Evolutionary conservation across 2,113 vertebrate genomes (phyloP).

Genomic region (Gopherus flavomarginatus): DNA sequence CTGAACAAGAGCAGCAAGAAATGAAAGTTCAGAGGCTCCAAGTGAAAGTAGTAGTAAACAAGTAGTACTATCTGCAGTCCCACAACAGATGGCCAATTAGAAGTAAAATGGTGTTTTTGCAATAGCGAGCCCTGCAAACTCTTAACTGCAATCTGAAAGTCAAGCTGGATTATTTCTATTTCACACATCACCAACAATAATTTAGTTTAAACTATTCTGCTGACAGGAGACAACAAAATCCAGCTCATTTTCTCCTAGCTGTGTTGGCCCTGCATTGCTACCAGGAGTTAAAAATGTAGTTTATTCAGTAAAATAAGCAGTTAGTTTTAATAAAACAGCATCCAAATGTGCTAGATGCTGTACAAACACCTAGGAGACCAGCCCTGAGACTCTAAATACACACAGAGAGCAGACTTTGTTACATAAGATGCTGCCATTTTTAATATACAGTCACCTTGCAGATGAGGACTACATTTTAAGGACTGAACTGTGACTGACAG

Average conservation of each 20-base stretch:
- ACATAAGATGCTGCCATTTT: not conserved
- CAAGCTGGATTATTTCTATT: not conserved
- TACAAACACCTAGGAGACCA: not conserved
- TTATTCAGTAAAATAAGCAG: not conserved
- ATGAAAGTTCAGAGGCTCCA: not conserved
- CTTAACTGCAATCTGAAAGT: not conserved
- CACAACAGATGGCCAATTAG: not conserved
- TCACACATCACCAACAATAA: not conserved
- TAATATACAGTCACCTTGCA: not conserved
- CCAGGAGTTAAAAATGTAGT: not conserved
- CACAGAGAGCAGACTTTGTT: not conserved
- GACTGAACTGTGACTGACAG: not conserved
- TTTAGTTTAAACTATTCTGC: not conserved
- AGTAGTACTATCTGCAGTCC: not conserved
- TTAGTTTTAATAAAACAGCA: not conserved
- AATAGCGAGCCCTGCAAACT: not conserved
- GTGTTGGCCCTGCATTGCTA: not conserved
- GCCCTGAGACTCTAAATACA: not conserved
- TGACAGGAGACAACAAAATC: not conserved
- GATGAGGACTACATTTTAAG: not conserved
- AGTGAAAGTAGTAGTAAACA: not conserved
- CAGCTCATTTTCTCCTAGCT: not conserved
- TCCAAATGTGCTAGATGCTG: accelerated
- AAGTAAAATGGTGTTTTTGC: not conserved
- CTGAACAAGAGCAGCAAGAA: not conserved